These are phyloP conservation scores for Heliocidaris erythrogramma DNA, from an alignment of 35 echinoderm and acorn worm species.

Conservation along the genomic window DNA sequence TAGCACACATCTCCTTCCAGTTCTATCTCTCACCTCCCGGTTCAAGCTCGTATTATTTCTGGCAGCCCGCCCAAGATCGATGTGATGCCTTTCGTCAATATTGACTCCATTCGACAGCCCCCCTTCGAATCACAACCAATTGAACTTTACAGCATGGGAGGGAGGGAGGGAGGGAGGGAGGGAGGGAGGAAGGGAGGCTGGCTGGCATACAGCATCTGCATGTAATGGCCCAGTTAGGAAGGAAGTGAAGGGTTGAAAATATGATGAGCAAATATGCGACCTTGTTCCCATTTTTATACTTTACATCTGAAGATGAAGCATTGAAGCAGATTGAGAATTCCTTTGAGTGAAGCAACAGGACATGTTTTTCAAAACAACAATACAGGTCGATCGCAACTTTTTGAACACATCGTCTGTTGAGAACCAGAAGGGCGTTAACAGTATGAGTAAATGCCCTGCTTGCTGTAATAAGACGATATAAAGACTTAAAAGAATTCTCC, in stretches of 20 bases:
- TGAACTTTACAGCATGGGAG: background rate
- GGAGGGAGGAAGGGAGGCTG: too few species aligned
- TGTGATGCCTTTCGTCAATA: conserved; percentile 10
- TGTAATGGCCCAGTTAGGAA: background rate
- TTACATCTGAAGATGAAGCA: background rate
- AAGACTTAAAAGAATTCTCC: background rate
- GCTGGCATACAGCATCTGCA: background rate
- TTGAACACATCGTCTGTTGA: background rate
- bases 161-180: background rate
- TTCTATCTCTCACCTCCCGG: background rate
- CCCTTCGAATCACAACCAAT: background rate
- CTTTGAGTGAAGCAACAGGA: background rate
- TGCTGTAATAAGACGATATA: too few species aligned
- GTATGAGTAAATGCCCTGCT: background rate
- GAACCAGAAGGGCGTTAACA: background rate
- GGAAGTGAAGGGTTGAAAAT: background rate
- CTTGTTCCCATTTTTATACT: background rate
- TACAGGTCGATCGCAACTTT: background rate
- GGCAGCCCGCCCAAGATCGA: background rate
- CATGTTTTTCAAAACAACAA: background rate
- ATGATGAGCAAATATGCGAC: background rate
- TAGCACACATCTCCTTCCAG: background rate
- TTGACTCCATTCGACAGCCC: background rate
- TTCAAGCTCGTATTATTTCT: background rate
- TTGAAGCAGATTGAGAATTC: background rate